Percentiles rank a stretch among this genome's conserved stretches.
These are phyloP conservation scores for Paraescarpia echinospica DNA, from an alignment of 1,140 invertebrate species.

Conservation along the genomic window DNA sequence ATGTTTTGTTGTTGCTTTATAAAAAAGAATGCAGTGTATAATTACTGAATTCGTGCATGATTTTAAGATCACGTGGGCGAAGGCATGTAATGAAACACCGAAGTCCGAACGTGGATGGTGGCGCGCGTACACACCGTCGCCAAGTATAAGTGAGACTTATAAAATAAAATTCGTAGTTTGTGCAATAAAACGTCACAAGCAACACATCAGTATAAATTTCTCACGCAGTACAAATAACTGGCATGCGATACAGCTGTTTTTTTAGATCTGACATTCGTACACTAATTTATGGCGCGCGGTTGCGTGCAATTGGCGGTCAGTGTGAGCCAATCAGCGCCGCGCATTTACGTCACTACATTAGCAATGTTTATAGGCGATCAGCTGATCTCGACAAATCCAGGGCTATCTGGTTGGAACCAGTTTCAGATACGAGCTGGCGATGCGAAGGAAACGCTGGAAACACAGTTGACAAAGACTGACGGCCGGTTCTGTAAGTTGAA, in stretches of 20 bases:
- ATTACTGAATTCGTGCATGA: too few relatives aligned
- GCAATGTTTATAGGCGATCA: constrained; percentile 5
- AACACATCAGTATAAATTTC: neutral
- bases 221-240: neutral
- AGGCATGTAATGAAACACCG: too few relatives aligned
- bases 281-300: neutral
- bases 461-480: neutral
- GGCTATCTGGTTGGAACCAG: neutral
- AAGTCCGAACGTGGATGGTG: too few relatives aligned
- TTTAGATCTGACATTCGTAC: neutral
- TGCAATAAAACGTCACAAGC: too few relatives aligned
- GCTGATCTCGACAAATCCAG: neutral
- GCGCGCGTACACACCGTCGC: too few relatives aligned
- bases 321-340: neutral
- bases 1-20: too few relatives aligned
- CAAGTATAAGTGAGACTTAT: too few relatives aligned
- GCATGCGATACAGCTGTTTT: neutral
- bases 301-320: neutral
- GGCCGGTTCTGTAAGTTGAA: neutral
- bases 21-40: too few relatives aligned
- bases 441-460: neutral
- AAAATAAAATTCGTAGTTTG: too few relatives aligned
- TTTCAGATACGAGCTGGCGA: neutral
- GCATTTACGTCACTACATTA: neutral
- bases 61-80: too few relatives aligned